phyloP scores from a whole-genome alignment of 2,888 invertebrate genomes.

The Sipha maydis region DNA sequence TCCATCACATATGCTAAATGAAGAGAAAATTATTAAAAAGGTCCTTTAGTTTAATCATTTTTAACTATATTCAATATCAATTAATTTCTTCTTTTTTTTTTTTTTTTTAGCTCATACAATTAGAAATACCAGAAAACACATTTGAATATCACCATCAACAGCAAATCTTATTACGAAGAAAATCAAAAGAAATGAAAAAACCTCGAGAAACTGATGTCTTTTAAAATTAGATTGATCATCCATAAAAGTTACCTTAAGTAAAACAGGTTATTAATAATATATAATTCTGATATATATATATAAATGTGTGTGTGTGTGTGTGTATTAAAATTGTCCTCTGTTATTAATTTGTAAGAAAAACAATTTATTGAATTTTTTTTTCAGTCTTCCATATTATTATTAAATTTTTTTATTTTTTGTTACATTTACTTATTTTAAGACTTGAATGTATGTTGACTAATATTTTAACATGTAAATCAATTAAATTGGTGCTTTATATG shows the following conservation, averaged over 20 bases:
- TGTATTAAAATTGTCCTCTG: slow-evolving; percentile 22
- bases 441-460: slow-evolving; percentile 28
- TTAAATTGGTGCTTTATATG: slow-evolving; percentile 28
- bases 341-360: not conserved
- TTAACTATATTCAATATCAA: not conserved
- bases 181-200: slow-evolving; percentile 34
- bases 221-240: slow-evolving; percentile 14
- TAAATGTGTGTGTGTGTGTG: not conserved
- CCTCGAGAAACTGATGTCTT: slow-evolving; percentile 42
- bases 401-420: slow-evolving; percentile 8
- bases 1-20: slow-evolving; percentile 81
- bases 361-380: not conserved
- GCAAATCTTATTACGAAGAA: not conserved
- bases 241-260: slow-evolving; percentile 49
- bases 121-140: slow-evolving; percentile 48
- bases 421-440: slow-evolving; percentile 9
- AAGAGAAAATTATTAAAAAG: slow-evolving; percentile 87
- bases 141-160: slow-evolving; percentile 39
- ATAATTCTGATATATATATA: slow-evolving; percentile 17
- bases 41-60: slow-evolving; percentile 67
- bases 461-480: not conserved
- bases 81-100: not conserved
- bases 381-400: slow-evolving; percentile 42
- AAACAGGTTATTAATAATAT: slow-evolving; percentile 48
- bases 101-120: slow-evolving; percentile 34